Evolutionary conservation across 2,888 invertebrate species (phyloP), one percentile per base, ranked within the genome.

Genomic region (Phyllotreta striolata): DNA sequence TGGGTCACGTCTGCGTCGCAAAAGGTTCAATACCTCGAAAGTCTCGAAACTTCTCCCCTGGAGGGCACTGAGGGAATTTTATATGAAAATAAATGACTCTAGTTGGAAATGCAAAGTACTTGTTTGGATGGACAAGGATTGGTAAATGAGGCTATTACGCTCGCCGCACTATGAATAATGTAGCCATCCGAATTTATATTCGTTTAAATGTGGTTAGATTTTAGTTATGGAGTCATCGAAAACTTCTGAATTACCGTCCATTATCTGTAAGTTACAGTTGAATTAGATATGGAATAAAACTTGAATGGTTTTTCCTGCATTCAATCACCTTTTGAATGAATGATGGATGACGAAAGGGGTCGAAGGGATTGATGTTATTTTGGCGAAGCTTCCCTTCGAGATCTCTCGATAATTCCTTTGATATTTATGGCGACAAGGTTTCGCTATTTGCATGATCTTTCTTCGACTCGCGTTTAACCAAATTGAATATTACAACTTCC

Each of bases 61-160:
- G 13, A 52, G 38, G 14, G 8, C 60, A 47, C 13, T 59, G 24
- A 60, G 60, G 52, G 52, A 52, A 60, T 52, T 60, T 52, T 60
- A 59, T 60, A 60, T 60, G 60, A 60, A 60, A 60, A 60, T 60
- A 60, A 54, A 60, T 52, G 40, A 60, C 52, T 9, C 35, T 38
- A 52, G 60, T 54, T 60, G 60, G 35, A 60, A 52, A 60, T 52
- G 52, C 52, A 60, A 54, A 60, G 47, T 60, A 60, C 43, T 60
- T 24, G 60, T 52, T 60, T 52, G 38, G 52, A 44, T 60, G 60
- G 52, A 60, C 60, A 60, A 54, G 44, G 52, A 60, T 52, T 52
- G 38, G 43, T 43, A 54, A 60, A 60, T 43, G 44, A 52, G 13
- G 43, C 52, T 41, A 52, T 60, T 60, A 60, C 9, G 12, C 14